Base-by-base conservation (phyloP, 2,888 invertebrate species). In the Euplexia lucipara region DNA sequence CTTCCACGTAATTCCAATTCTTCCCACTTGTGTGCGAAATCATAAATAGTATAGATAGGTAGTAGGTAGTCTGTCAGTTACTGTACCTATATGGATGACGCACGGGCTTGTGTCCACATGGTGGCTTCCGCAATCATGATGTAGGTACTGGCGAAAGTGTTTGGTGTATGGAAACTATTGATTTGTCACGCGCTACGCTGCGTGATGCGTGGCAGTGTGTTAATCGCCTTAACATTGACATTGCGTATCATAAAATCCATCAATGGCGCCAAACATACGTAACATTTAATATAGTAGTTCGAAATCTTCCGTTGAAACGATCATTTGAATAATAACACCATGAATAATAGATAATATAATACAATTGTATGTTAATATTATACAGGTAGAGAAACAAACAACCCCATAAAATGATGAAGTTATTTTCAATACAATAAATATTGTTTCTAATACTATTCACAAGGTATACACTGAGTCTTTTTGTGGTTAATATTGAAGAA, bases 51-150 rank as follows among this genome's bases (percentile, higher is more conserved):
- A n/a, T n/a, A n/a, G n/a, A n/a, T 3, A 26, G 5, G 26, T 26
- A 3, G 2, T 26, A 26, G 51, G 52, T 48, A 53, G 30, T 12
- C 10, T 41, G 39, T 18, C 49, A 49, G 52, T n/a, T 44, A 53
- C 30, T 42, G n/a, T n/a, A n/a, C n/a, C n/a, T 14, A 16, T 35
- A 10, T 32, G 60, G 10, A 66, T 83, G 78, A 81, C 76, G 78
- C 71, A 75, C 69, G 42, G 26, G 48, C 57, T 63, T 61, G 71
- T 59, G 66, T 64, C 34, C 58, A 63, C 65, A 18, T 51, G 82
- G 84, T 85, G 86, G 79, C 83, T 84, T 74, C 77, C 75, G 69
- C 37, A 35, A 70, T 47, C 53, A 67, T 73, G 20, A 51, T 54
- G 70, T 61, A 67, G 20, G 37, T 48, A 65, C 53, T 59, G 63